Conservation (phyloP, 2,888 invertebrate species). For the Clostera curtula region DNA sequence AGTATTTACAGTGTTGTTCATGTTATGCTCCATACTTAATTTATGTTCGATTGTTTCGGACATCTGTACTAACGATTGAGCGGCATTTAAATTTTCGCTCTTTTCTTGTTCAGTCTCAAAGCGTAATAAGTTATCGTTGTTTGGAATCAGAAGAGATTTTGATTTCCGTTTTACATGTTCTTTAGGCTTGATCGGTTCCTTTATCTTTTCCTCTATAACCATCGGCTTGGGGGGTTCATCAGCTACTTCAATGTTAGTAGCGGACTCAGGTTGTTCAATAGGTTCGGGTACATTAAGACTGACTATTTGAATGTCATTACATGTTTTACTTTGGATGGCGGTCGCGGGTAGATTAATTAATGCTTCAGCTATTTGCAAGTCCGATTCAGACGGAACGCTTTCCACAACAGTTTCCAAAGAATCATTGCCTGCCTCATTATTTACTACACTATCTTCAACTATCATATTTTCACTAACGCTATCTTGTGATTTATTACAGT, state of each 20-base stretch:
- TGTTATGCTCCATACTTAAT: constrained; percentile 32
- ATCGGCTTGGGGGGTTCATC: constrained; percentile 17
- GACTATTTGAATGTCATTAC: constrained; percentile 24
- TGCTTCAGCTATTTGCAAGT: constrained; percentile 66
- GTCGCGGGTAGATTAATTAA: constrained; percentile 63
- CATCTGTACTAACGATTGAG: constrained; percentile 69
- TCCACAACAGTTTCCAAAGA: constrained; percentile 18
- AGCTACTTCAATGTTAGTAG: no score
- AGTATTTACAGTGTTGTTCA: constrained; percentile 27
- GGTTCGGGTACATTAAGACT: constrained; percentile 15
- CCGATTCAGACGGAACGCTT: constrained; percentile 58
- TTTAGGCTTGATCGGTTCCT: constrained; percentile 9
- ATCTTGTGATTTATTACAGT: constrained; percentile 3
- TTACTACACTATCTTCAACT: constrained; percentile 8
- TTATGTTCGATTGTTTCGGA: constrained; percentile 61
- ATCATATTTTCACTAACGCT: constrained; percentile 7
- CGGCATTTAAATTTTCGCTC: constrained; percentile 65
- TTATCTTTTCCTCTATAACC: constrained; percentile 15
- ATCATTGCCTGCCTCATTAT: constrained; percentile 6
- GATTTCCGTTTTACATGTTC: constrained; percentile 12
- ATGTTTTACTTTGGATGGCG: constrained; percentile 44
- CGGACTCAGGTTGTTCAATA: no score
- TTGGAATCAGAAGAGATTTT: constrained; percentile 23
- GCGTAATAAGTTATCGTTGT: constrained; percentile 36
- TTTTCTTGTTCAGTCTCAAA: constrained; percentile 66